Evolutionary conservation across 2,888 invertebrate genomes (phyloP).

Genomic region (Cerceris rybyensis): DNA sequence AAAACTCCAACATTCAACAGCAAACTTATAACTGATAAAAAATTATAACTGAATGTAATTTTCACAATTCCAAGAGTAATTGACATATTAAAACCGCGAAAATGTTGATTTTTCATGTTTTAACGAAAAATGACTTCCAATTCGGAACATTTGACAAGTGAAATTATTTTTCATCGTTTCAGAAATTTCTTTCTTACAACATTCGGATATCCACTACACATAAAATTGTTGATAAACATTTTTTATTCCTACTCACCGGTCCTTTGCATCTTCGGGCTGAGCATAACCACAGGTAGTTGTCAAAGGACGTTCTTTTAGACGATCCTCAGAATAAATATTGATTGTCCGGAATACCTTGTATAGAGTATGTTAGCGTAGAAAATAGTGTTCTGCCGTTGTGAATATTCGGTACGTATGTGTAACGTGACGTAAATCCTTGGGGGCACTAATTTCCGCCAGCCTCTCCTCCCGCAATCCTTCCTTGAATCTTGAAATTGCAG

Average conservation of each 20-base stretch:
- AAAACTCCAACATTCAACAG: too few relatives aligned
- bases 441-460: conserved; percentile 33
- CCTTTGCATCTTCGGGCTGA: conserved; percentile 93
- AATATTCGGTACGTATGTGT: conserved; percentile 23
- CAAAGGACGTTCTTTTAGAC: conserved; percentile 13
- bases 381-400: conserved; percentile 24
- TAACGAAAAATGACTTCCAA: too few relatives aligned
- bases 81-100: too few relatives aligned
- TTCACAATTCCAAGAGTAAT: too few relatives aligned
- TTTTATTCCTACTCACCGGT: conserved; percentile 78
- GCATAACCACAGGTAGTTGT: conserved; percentile 82
- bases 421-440: conserved; percentile 18
- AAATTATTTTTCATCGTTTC: background rate
- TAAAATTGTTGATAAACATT: background rate
- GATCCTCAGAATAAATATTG: conserved; percentile 50
- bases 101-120: too few relatives aligned
- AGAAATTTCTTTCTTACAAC: background rate
- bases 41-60: too few relatives aligned
- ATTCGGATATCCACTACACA: background rate
- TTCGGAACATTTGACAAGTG: too few relatives aligned
- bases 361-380: conserved; percentile 41
- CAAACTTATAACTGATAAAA: too few relatives aligned
- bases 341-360: conserved; percentile 63
- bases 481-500: conserved; percentile 14
- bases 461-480: background rate